Percentiles rank a stretch among this genome's conserved stretches.
These are phyloP conservation scores for Seriola quinqueradiata DNA, from an alignment of 2,113 vertebrate species.

Conservation along the genomic window DNA sequence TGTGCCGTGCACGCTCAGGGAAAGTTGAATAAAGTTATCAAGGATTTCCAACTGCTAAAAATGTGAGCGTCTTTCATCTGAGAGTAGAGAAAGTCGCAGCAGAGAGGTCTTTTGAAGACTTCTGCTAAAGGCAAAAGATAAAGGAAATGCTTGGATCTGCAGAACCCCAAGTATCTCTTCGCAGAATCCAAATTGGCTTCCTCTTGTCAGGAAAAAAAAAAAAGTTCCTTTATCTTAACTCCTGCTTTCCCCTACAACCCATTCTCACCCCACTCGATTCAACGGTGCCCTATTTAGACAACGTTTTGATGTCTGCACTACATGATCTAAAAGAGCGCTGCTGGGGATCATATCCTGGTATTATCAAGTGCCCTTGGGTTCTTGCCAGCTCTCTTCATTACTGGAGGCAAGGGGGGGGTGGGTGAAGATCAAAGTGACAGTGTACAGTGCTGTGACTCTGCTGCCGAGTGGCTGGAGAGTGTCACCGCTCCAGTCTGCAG, in stretches of 20 bases:
- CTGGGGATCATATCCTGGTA: slow-evolving; percentile 75
- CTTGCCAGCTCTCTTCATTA: slow-evolving; percentile 71
- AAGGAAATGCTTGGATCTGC: slow-evolving; percentile 76
- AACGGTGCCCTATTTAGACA: slow-evolving; percentile 68
- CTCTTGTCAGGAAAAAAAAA: slow-evolving; percentile 15
- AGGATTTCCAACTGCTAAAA: slow-evolving; percentile 46
- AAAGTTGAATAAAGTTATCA: slow-evolving; percentile 55
- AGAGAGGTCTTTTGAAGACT: slow-evolving; percentile 64
- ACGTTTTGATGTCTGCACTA: slow-evolving; percentile 67
- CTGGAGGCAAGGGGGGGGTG: slow-evolving; percentile 51
- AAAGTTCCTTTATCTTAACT: slow-evolving; percentile 66
- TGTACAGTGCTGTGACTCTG: slow-evolving; percentile 56
- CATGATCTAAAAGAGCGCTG: slow-evolving; percentile 64
- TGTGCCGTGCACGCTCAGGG: slow-evolving; percentile 14
- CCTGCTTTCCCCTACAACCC: slow-evolving; percentile 45
- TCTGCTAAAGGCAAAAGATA: slow-evolving; percentile 74
- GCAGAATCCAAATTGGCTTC: slow-evolving; percentile 75
- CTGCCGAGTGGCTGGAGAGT: slow-evolving; percentile 57
- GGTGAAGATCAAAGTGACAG: slow-evolving; percentile 75
- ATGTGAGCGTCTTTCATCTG: slow-evolving; percentile 55
- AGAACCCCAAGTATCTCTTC: slow-evolving; percentile 69
- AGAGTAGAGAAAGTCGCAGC: slow-evolving; percentile 46
- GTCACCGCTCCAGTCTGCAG: slow-evolving; percentile 49
- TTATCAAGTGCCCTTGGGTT: slow-evolving; percentile 74
- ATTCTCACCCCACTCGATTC: slow-evolving; percentile 57